Percentiles rank a stretch among this genome's conserved stretches.
Evolutionary conservation across 92 coral and sea anemone species (phyloP).

Genomic region (Parazoanthus swiftii): DNA sequence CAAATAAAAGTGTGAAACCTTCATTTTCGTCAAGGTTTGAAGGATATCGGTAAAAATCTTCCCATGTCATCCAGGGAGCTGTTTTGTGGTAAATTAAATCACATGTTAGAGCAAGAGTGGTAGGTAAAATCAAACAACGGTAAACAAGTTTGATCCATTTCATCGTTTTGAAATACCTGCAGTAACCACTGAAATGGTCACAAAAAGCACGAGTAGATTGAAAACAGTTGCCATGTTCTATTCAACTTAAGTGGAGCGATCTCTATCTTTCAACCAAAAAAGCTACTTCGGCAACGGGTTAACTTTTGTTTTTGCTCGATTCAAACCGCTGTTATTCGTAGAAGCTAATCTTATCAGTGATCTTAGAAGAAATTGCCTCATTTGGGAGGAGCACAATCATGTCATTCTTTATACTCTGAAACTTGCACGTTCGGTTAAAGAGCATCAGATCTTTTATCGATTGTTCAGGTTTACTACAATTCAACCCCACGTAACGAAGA

Average conservation of each 20-base stretch:
- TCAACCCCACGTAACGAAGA: neutral
- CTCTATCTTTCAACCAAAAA: neutral
- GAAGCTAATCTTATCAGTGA: constrained; percentile 22
- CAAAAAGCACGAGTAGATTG: neutral
- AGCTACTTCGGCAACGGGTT: neutral
- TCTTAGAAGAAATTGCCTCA: constrained; percentile 25
- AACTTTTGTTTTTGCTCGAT: neutral
- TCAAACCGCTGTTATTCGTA: neutral
- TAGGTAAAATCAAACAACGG: neutral
- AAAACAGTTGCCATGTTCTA: constrained; percentile 4
- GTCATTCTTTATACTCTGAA: constrained; percentile 19
- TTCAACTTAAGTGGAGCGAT: neutral
- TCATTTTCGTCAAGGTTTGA: constrained; percentile 50
- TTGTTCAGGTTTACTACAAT: neutral
- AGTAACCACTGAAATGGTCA: neutral
- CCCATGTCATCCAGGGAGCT: constrained; percentile 67
- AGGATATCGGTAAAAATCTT: constrained; percentile 60
- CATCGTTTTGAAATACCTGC: constrained; percentile 27
- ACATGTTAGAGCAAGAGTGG: neutral
- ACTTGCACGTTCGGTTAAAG: neutral
- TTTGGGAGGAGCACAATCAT: constrained; percentile 6
- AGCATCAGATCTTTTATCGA: neutral
- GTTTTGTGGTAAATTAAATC: neutral
- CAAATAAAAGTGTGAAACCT: constrained; percentile 50
- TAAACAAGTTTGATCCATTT: neutral